These are phyloP conservation scores for Aptenodytes patagonicus DNA, from an alignment of 2,113 vertebrate species.

Conservation along the genomic window DNA sequence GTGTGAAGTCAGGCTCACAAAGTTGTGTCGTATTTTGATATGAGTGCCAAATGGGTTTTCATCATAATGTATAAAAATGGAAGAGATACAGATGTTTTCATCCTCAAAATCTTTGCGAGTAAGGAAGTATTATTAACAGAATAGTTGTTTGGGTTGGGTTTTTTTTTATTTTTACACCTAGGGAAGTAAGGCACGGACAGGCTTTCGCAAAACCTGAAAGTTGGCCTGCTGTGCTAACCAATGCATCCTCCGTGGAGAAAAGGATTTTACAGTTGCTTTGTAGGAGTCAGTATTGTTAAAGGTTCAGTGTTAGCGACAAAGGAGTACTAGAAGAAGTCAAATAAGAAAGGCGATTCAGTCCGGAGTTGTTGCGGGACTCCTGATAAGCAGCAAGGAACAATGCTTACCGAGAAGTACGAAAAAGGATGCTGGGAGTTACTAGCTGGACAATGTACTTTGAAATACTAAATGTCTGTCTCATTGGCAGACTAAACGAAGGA, in stretches of 20 bases:
- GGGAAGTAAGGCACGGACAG: background rate
- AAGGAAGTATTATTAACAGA: background rate
- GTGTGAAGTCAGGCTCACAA: background rate
- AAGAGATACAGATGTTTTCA: background rate
- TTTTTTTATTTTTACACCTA: background rate
- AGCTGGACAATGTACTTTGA: background rate
- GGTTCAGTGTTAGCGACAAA: background rate
- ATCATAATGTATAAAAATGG: background rate
- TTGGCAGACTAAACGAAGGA: background rate
- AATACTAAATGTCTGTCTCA: background rate
- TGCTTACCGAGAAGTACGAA: fast-evolving
- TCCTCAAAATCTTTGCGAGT: background rate
- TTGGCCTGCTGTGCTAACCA: background rate
- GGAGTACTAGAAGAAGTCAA: background rate
- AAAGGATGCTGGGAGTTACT: background rate
- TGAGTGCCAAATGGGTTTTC: background rate
- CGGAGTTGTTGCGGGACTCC: background rate
- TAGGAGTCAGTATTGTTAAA: background rate
- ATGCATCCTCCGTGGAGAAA: background rate
- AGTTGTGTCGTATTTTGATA: background rate
- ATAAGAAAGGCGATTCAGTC: background rate
- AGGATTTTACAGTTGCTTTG: background rate
- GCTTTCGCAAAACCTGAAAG: background rate
- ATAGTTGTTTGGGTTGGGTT: background rate
- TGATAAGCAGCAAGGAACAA: background rate